A percentile compares a stretch with the other conserved stretches of the same genome.
phyloP scores from a whole-genome alignment of 2,113 vertebrate genomes.

The Nothoprocta pentlandii region DNA sequence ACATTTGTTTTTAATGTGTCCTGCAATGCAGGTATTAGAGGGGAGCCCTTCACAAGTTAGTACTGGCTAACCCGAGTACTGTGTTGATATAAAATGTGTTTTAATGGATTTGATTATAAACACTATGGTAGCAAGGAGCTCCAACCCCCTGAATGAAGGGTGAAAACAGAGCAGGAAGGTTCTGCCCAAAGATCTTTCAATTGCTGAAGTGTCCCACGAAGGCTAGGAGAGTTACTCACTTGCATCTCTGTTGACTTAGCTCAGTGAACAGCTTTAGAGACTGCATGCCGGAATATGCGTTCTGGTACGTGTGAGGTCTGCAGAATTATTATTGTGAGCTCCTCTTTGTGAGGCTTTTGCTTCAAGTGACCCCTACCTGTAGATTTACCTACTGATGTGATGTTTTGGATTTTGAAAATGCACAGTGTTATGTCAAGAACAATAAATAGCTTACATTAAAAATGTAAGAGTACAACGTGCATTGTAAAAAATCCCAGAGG shows the following conservation, averaged over 20 bases:
- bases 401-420: background rate
- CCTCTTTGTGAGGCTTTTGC: background rate
- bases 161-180: background rate
- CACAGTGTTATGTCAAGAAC: background rate
- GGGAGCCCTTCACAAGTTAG: background rate
- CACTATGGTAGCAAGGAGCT: background rate
- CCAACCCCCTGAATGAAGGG: background rate
- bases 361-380: background rate
- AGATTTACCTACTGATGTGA: background rate
- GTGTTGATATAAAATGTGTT: fast-evolving
- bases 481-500: background rate
- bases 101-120: background rate
- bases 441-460: background rate
- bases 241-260: background rate
- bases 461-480: background rate
- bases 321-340: background rate
- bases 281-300: background rate
- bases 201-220: background rate
- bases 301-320: background rate
- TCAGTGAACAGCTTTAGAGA: background rate
- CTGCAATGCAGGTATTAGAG: background rate
- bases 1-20: background rate
- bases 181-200: background rate
- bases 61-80: background rate
- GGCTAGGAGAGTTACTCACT: background rate